A percentile compares a stretch with the other conserved stretches of the same genome.
Conservation (phyloP, 2,797 vertebrate species). For the Otus scops region DNA sequence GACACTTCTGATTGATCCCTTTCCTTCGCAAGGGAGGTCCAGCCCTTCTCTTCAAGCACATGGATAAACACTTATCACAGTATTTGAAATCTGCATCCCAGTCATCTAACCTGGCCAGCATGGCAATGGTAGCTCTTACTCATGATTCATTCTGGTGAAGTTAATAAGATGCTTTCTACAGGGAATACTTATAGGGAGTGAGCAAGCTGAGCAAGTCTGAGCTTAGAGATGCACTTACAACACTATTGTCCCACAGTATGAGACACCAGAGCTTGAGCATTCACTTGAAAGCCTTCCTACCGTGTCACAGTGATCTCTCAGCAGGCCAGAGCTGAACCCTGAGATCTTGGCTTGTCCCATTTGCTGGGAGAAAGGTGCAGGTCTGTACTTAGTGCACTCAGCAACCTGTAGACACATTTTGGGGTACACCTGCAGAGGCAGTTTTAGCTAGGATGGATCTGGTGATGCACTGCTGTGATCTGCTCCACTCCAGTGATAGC, state of each 20-base stretch:
- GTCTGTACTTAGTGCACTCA: neutral
- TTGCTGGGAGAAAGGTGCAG: neutral
- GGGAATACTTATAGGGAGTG: neutral
- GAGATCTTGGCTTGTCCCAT: accelerated
- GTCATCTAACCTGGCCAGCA: neutral
- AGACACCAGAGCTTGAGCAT: neutral
- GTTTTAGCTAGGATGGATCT: neutral
- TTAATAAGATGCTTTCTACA: neutral
- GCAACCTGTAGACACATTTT: neutral
- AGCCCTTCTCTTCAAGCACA: neutral
- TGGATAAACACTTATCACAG: neutral
- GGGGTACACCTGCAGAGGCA: neutral
- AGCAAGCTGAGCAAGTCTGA: neutral
- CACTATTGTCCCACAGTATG: too few species aligned
- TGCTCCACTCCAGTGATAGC: neutral
- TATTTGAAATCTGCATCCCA: neutral
- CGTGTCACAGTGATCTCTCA: neutral
- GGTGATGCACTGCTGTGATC: neutral
- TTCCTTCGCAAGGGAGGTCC: neutral
- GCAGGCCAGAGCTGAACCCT: neutral
- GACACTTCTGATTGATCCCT: neutral
- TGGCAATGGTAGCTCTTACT: neutral
- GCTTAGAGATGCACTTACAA: neutral
- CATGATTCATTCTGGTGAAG: neutral
- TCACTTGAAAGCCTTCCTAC: neutral